Conservation (phyloP, 2,797 vertebrate genomes). For the Tragopan temminckii region DNA sequence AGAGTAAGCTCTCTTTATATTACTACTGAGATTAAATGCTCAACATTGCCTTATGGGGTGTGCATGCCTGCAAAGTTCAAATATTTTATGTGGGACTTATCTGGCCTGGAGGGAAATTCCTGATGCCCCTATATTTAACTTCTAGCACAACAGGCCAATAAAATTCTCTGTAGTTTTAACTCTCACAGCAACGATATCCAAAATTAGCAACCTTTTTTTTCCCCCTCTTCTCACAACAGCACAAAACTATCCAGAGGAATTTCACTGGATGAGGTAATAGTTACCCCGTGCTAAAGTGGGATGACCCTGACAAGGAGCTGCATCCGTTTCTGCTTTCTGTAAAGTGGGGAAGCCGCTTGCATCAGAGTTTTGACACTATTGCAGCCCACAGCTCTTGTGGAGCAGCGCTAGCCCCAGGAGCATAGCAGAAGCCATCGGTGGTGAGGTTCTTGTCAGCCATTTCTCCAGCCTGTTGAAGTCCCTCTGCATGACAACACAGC, state of each 20-base stretch:
- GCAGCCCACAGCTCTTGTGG: neutral
- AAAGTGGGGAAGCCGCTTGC: accelerated
- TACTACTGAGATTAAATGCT: conserved; percentile 18
- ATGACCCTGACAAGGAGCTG: neutral
- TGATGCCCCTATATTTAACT: conserved; percentile 73
- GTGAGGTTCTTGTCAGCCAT: neutral
- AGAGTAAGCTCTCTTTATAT: neutral
- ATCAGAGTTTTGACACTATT: neutral
- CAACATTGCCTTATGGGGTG: conserved; percentile 19
- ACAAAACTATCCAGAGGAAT: neutral
- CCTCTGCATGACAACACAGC: neutral
- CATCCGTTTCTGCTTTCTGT: neutral
- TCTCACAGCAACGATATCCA: conserved; percentile 28
- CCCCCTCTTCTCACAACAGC: neutral
- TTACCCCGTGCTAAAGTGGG: neutral
- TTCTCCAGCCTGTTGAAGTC: neutral
- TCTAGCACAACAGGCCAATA: conserved; percentile 29
- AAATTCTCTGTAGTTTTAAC: conserved; percentile 53
- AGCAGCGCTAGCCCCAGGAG: neutral
- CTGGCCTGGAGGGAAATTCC: conserved; percentile 66
- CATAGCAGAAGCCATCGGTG: neutral
- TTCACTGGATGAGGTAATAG: neutral
- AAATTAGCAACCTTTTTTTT: neutral
- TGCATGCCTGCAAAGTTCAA: conserved; percentile 64
- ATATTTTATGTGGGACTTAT: conserved; percentile 62